Evolutionary conservation across 64 coral and sea anemone species (phyloP).

Genomic region (Catalaphyllia jardinei): DNA sequence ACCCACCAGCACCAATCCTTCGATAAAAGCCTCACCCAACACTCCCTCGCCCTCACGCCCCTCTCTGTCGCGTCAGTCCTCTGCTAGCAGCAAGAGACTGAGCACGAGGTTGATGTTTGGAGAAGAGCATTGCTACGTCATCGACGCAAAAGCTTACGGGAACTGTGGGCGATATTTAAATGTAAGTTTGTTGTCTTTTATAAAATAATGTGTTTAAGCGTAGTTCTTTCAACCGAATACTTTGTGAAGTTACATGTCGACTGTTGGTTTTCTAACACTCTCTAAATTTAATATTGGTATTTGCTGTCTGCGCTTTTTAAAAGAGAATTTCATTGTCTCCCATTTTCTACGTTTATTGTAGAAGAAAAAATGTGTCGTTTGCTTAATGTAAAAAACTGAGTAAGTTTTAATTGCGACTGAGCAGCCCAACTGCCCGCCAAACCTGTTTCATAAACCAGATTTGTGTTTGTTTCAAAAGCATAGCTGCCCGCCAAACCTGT

Average conservation of each 20-base stretch:
- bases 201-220: not conserved
- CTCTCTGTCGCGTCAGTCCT: slow-evolving; percentile 67
- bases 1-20: slow-evolving; percentile 21
- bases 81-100: slow-evolving; percentile 70
- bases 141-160: slow-evolving; percentile 97
- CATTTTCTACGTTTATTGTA: no score
- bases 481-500: not conserved
- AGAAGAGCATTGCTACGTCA: slow-evolving; percentile 98
- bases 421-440: no score
- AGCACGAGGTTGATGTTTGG: slow-evolving; percentile 84
- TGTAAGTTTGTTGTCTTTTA: slow-evolving; percentile 57
- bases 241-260: no score
- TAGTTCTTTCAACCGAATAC: no score
- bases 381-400: no score
- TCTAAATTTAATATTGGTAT: no score
- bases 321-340: no score
- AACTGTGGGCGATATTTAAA: slow-evolving; percentile 99
- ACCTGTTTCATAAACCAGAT: no score
- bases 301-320: no score
- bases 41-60: slow-evolving; percentile 47
- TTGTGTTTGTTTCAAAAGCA: not conserved
- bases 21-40: slow-evolving; percentile 24
- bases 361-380: no score
- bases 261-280: no score
- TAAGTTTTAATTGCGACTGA: no score